Conservation (phyloP, 2,113 vertebrate species). For the Pao palembangensis region DNA sequence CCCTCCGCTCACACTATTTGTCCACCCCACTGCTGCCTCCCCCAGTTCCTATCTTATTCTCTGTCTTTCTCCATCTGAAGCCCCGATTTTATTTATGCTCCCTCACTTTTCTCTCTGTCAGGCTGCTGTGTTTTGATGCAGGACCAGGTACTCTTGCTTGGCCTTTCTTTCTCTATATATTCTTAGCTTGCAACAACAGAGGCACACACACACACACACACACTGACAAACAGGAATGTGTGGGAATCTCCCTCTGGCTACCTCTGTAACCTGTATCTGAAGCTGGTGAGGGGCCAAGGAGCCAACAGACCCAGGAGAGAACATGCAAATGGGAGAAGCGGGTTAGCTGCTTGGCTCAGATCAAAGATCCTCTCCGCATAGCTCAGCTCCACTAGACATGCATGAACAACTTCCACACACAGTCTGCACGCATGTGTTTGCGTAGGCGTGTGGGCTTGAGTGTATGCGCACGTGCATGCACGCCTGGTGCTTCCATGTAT, state of each 20-base stretch:
- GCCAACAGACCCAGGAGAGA: constrained; percentile 61
- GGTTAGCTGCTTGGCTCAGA: constrained; percentile 60
- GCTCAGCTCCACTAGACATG: constrained; percentile 57
- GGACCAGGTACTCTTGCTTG: constrained; percentile 54
- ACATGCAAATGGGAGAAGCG: constrained; percentile 64
- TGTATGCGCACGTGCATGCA: constrained; percentile 12
- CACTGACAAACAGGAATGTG: constrained; percentile 59
- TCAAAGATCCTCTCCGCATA: constrained; percentile 65
- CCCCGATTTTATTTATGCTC: constrained; percentile 21
- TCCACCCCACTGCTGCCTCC: constrained; percentile 6
- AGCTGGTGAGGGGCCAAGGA: constrained; percentile 65
- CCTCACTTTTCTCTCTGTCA: constrained; percentile 30
- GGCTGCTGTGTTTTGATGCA: constrained; percentile 48
- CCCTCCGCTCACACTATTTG: constrained; percentile 20
- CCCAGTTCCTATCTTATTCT: constrained; percentile 14
- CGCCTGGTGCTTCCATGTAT: constrained; percentile 10
- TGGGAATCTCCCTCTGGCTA: constrained; percentile 72
- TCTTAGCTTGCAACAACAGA: constrained; percentile 40
- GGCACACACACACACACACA: constrained; percentile 31
- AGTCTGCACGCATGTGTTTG: background rate
- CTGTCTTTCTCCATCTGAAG: constrained; percentile 4
- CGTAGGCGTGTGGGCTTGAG: background rate
- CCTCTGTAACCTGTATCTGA: constrained; percentile 69
- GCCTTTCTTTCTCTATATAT: constrained; percentile 27
- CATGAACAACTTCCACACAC: constrained; percentile 58